Conservation (phyloP, 1,140 invertebrate species). For the Rhopalosiphum padi region DNA sequence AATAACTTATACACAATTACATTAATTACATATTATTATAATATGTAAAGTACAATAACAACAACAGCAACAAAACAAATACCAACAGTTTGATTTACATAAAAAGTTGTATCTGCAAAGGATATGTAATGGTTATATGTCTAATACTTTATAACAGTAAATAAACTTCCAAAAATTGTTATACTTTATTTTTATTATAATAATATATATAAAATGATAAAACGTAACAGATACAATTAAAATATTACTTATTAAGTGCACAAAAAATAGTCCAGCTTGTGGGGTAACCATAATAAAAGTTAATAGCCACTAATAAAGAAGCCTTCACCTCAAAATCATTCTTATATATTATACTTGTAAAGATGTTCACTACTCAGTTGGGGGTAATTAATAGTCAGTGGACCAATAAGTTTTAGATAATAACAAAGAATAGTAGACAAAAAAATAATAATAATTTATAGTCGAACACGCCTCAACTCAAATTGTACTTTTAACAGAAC, state of each 20-base stretch:
- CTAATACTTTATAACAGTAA: constrained; percentile 30
- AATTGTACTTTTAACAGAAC: not conserved
- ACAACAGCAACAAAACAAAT: not conserved
- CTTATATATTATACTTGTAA: not conserved
- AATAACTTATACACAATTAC: constrained; percentile 20
- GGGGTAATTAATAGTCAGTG: not conserved
- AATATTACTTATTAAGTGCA: constrained; percentile 31
- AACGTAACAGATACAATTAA: constrained; percentile 31
- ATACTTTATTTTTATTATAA: not conserved
- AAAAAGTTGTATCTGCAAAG: not conserved
- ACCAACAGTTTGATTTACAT: not conserved
- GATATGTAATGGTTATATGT: not conserved
- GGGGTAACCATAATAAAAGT: constrained; percentile 33
- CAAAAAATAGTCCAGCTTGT: not conserved
- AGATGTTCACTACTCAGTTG: not conserved
- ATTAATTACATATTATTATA: not conserved
- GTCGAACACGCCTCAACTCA: not conserved
- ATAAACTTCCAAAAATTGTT: constrained; percentile 14
- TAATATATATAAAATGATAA: not conserved
- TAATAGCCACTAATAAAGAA: not conserved
- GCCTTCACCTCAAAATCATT: constrained; percentile 41
- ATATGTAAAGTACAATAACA: not conserved
- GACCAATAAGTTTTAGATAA: not conserved
- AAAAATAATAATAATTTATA: not conserved
- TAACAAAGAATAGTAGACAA: constrained; percentile 8